Evolutionary conservation across 2,888 invertebrate genomes (phyloP).

Genomic region (Drosophila demipolita): DNA sequence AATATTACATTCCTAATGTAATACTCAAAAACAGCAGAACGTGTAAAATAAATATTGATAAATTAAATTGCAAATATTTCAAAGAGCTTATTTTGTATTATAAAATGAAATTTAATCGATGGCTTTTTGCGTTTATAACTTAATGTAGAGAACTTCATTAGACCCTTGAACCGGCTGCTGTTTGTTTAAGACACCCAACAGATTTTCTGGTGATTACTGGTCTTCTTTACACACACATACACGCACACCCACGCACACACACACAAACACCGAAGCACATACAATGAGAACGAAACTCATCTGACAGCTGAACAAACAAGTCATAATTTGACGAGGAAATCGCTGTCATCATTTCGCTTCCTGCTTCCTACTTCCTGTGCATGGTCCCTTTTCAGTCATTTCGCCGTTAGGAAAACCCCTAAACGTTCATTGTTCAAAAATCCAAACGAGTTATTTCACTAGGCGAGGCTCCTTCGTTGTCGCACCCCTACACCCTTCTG

Average conservation of each 20-base stretch:
- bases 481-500: not conserved
- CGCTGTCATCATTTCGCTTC: constrained; percentile 60
- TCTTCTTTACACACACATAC: constrained; percentile 17
- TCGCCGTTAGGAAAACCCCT: constrained; percentile 48
- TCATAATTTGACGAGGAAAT: constrained; percentile 74
- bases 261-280: not conserved
- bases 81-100: not conserved
- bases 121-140: constrained; percentile 19
- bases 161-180: constrained; percentile 16
- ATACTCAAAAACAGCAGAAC: not conserved
- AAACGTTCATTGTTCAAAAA: constrained; percentile 55
- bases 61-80: not conserved
- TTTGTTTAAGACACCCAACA: constrained; percentile 41
- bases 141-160: constrained; percentile 37
- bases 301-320: constrained; percentile 78
- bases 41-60: not conserved
- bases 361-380: constrained; percentile 59
- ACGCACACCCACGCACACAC: not conserved
- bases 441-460: constrained; percentile 69
- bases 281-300: constrained; percentile 34
- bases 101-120: constrained; percentile 2
- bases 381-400: constrained; percentile 55
- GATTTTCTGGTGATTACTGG: constrained; percentile 56
- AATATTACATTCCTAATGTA: no score
- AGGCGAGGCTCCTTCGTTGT: constrained; percentile 1